phyloP scores from a whole-genome alignment of 1,140 invertebrate species.

The Lepidurus couesii region DNA sequence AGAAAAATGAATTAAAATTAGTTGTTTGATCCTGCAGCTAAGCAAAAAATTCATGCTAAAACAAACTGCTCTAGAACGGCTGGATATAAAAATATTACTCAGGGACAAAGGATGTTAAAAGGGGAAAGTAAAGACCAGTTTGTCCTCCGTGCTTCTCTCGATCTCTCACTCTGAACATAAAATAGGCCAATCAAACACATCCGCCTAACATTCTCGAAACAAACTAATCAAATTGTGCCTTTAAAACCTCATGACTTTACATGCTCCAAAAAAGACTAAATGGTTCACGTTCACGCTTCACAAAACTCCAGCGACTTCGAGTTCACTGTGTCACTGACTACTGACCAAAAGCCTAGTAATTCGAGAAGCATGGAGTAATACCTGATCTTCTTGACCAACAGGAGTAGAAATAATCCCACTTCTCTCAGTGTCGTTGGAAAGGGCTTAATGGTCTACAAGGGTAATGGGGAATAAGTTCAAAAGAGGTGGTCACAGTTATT shows the following conservation, averaged over 20 bases:
- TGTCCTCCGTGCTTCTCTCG: background rate
- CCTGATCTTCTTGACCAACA: conserved; percentile 23
- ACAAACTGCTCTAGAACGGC: background rate
- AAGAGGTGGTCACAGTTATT: background rate
- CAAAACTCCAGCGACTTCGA: background rate
- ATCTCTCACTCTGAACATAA: conserved; percentile 10
- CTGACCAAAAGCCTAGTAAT: background rate
- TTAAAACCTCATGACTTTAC: background rate
- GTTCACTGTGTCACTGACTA: background rate
- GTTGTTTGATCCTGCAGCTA: background rate
- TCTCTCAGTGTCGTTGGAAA: background rate
- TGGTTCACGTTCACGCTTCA: background rate
- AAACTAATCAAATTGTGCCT: background rate
- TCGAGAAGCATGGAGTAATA: conserved; percentile 14
- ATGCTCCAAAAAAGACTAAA: background rate
- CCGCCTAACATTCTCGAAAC: background rate
- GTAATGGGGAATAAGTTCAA: background rate
- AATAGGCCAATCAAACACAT: conserved; percentile 23
- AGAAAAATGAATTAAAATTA: background rate
- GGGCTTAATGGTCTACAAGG: background rate
- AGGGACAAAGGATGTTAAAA: background rate
- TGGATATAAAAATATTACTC: background rate
- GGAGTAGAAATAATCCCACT: conserved; percentile 18
- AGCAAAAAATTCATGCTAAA: background rate
- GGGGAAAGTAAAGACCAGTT: background rate